Conservation (phyloP, 2,888 invertebrate species). For the Dryobotodes eremita region DNA sequence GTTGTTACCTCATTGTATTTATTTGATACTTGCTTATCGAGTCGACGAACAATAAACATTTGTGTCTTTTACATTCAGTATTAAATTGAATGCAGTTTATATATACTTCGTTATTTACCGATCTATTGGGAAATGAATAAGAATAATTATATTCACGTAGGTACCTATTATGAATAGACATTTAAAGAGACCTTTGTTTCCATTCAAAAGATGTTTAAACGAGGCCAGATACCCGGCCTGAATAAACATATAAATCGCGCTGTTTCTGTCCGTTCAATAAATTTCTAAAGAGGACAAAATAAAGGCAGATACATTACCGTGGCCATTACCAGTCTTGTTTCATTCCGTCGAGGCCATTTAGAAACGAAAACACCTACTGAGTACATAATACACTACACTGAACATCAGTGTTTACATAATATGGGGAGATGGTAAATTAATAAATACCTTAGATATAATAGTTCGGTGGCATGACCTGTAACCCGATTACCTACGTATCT, state of each 20-base stretch:
- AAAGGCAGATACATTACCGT: conserved; percentile 67
- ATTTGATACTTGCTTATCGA: conserved; percentile 35
- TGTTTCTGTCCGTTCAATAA: conserved; percentile 75
- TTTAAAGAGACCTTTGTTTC: conserved; percentile 70
- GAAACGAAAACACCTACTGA: conserved; percentile 66
- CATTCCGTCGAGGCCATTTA: conserved; percentile 51
- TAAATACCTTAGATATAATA: conserved; percentile 4
- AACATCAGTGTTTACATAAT: conserved; percentile 53
- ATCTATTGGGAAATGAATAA: conserved; percentile 55
- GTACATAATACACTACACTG: conserved; percentile 41
- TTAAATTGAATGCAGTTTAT: conserved; percentile 50
- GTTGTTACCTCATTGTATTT: conserved; percentile 39
- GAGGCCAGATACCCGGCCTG: conserved; percentile 66
- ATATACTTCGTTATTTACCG: conserved; percentile 42
- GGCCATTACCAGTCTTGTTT: conserved; percentile 60
- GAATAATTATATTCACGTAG: conserved; percentile 47
- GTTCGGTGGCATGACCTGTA: conserved; percentile 43
- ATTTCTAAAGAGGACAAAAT: conserved; percentile 77
- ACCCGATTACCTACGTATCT: conserved; percentile 33
- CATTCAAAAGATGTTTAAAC: conserved; percentile 73
- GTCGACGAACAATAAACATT: conserved; percentile 47
- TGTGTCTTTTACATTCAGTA: conserved; percentile 38
- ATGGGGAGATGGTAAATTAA: conserved; percentile 32
- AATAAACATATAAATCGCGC: conserved; percentile 79
- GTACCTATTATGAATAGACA: conserved; percentile 51